Evolutionary conservation across 2,113 vertebrate species (phyloP).

Genomic region (Stegostoma tigrinum): DNA sequence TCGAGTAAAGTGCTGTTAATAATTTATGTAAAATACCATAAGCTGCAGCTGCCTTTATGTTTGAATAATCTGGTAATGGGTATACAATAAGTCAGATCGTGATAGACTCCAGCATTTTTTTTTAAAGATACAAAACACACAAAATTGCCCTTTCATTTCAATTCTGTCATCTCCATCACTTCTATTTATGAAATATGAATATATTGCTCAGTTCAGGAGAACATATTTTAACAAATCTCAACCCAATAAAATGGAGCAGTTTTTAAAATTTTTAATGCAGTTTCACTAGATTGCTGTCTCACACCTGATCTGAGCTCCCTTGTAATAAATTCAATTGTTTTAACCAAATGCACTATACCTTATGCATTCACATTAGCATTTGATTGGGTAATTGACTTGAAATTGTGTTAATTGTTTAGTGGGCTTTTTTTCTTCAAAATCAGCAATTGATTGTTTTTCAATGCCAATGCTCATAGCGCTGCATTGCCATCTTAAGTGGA

Average conservation of each 20-base stretch:
- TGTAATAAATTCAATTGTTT: background rate
- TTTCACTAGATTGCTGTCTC: background rate
- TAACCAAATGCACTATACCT: too few species aligned
- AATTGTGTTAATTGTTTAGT: background rate
- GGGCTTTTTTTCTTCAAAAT: background rate
- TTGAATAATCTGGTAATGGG: conserved; percentile 7
- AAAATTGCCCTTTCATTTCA: background rate
- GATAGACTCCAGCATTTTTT: background rate
- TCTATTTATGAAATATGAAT: background rate
- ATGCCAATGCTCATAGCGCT: background rate
- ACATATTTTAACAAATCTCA: background rate
- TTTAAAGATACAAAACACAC: background rate
- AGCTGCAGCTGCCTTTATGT: conserved; percentile 3
- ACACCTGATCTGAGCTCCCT: background rate
- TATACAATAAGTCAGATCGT: background rate
- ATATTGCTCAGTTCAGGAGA: conserved; percentile 9
- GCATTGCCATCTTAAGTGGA: background rate
- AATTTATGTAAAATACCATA: conserved; percentile 4
- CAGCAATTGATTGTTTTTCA: background rate
- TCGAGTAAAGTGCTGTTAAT: background rate
- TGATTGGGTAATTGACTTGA: background rate
- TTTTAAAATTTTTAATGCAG: background rate
- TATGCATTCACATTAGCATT: background rate
- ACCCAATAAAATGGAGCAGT: background rate
- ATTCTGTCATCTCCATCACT: conserved; percentile 9